Evolutionary conservation across 2,797 vertebrate genomes (phyloP), one percentile per base, ranked within the genome.

Genomic region (Oryzias sinensis): DNA sequence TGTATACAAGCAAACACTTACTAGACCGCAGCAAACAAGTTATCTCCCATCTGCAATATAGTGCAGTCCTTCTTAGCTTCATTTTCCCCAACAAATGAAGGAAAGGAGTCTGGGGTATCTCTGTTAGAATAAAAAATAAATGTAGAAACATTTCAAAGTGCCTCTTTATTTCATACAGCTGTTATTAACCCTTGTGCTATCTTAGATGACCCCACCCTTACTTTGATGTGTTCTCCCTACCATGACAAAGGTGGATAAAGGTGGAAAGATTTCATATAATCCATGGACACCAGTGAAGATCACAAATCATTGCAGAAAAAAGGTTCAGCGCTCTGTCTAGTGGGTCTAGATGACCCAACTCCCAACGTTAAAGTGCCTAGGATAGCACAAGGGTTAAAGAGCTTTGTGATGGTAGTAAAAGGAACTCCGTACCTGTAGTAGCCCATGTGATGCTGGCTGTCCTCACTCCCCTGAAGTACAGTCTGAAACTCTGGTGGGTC

Each of bases 401-500:
- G 41, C 43, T 37, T 29, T 4, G 52, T 6, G 3, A 47, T 4
- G 18, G 13, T 2, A 43, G 49, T 37, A n/a, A 68, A 14, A 62
- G 20, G 16, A 13, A 4, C 47, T 52, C 5, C 44, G 3, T 92
- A 98, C 97, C 97, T 96, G 93, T 93, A 98, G 88, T 98, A 99
- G 16, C 97, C 97, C 81, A 98, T 90, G 83, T 98, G 96, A 79
- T 93, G 93, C 20, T 96, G 92, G 54, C 81, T 94, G 80, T 92
- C 93, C 57, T 77, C 80, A 60, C 91, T 91, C 13, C 93, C 94
- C 20, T 77, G 78, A 65, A 97, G 86, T 58, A 99, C 82, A 41
- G 96, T 99, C 88, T 98, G 96, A 75, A 98, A 95, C 88, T 99
- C 96, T 4, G 97, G 97, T 1, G 97, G 97, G 83, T 99, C 97